Evolutionary conservation across 2,797 vertebrate species (phyloP).

Genomic region (Sebastes kiyomatsui): DNA sequence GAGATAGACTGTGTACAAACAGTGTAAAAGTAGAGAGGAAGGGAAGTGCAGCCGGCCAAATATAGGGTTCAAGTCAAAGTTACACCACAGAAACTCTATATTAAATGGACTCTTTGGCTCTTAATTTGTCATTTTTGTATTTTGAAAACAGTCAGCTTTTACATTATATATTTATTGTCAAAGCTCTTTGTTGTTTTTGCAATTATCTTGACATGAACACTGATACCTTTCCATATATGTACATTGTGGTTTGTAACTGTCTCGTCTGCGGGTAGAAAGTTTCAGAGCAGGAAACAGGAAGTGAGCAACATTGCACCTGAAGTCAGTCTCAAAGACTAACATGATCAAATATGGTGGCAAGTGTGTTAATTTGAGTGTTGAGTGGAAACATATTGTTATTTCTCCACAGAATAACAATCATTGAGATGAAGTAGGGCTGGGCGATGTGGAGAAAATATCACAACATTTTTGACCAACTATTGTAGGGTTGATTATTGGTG

Average conservation of each 20-base stretch:
- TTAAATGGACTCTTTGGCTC: not conserved
- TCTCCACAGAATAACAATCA: not conserved
- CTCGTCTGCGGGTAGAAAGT: slow-evolving; percentile 70
- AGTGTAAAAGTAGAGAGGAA: slow-evolving; percentile 6
- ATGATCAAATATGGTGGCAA: not conserved
- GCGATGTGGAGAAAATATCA: no score
- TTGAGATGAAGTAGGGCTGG: no score
- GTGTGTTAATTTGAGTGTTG: not conserved
- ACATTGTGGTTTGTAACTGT: slow-evolving; percentile 78
- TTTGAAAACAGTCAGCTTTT: not conserved
- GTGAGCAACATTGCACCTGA: slow-evolving; percentile 61
- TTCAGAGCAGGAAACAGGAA: slow-evolving; percentile 85
- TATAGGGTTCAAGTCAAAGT: slow-evolving; percentile 6
- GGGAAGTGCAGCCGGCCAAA: not conserved
- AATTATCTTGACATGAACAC: not conserved
- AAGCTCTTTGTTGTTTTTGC: not conserved
- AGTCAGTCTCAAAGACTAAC: not conserved
- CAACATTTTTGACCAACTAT: no score
- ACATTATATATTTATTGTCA: not conserved
- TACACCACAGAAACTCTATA: not conserved
- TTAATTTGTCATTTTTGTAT: not conserved
- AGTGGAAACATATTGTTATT: not conserved
- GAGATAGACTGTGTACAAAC: slow-evolving; percentile 3
- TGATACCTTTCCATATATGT: slow-evolving; percentile 56
- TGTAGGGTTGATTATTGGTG: no score